Percentiles rank a stretch among this genome's conserved stretches.
phyloP scores from a whole-genome alignment of 2,113 vertebrate species.

The Poeciliopsis occidentalis region DNA sequence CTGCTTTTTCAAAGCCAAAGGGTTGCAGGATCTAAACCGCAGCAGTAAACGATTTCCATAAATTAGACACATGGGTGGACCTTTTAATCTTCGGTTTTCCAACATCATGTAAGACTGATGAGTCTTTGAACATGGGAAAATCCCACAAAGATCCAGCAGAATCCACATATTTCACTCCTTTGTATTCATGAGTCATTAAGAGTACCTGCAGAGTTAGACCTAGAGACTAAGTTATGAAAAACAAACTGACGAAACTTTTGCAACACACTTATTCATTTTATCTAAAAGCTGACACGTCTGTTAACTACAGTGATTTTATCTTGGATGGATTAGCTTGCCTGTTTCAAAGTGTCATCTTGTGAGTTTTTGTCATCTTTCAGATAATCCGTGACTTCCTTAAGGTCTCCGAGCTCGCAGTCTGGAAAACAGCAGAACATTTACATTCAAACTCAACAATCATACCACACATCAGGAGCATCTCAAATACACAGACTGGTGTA shows the following conservation, averaged over 20 bases:
- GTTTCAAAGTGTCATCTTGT: slow-evolving; percentile 59
- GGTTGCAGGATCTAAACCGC: slow-evolving; percentile 16
- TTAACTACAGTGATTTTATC: not conserved
- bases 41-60: slow-evolving; percentile 27
- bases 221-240: not conserved
- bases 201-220: slow-evolving; percentile 1
- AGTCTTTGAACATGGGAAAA: slow-evolving; percentile 45
- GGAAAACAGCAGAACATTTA: not conserved
- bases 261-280: not conserved
- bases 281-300: not conserved
- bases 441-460: not conserved
- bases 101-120: slow-evolving; percentile 29
- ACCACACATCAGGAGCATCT: not conserved
- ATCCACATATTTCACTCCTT: slow-evolving; percentile 23
- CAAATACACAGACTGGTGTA: not conserved
- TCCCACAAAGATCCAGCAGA: slow-evolving; percentile 33
- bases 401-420: slow-evolving; percentile 91
- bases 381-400: slow-evolving; percentile 88
- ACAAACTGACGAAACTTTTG: slow-evolving; percentile 5
- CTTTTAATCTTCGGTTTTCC: slow-evolving; percentile 15
- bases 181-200: slow-evolving; percentile 11
- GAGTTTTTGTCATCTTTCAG: slow-evolving; percentile 76
- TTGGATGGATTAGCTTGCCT: slow-evolving; percentile 55
- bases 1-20: slow-evolving; percentile 33
- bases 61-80: slow-evolving; percentile 45